These are phyloP conservation scores for Thumatha senex DNA, from an alignment of 2,888 invertebrate genomes.

Conservation along the genomic window DNA sequence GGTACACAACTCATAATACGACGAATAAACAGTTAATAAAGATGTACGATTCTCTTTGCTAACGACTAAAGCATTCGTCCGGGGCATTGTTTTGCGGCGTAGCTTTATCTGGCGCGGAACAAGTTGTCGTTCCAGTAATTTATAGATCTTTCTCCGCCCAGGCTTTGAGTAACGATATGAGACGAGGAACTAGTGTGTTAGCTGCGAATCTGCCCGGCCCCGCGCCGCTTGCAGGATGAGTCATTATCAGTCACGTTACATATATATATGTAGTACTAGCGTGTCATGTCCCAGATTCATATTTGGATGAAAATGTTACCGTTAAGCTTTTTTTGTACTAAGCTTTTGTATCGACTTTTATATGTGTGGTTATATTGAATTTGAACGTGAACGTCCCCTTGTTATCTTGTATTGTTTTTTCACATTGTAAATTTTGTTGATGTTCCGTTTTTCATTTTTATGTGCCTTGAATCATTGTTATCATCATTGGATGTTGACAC, in stretches of 20 bases:
- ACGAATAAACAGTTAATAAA: slow-evolving; percentile 73
- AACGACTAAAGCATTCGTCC: slow-evolving; percentile 73
- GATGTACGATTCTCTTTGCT: slow-evolving; percentile 68
- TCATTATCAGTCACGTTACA: slow-evolving; percentile 75
- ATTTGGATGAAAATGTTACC: slow-evolving; percentile 73
- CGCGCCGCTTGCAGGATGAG: slow-evolving; percentile 50
- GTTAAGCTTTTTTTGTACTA: slow-evolving; percentile 61
- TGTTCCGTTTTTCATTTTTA: slow-evolving; percentile 17
- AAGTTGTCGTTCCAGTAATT: slow-evolving; percentile 80
- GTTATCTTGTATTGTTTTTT: slow-evolving; percentile 53
- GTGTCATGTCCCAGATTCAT: slow-evolving; percentile 72
- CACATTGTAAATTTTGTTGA: slow-evolving; percentile 43
- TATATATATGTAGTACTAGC: too few relatives aligned
- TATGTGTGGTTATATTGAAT: slow-evolving; percentile 59
- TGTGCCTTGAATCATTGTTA: neutral
- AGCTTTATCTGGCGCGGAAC: slow-evolving; percentile 79
- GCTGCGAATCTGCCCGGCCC: slow-evolving; percentile 46
- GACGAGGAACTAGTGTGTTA: slow-evolving; percentile 54
- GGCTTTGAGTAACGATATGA: slow-evolving; percentile 65
- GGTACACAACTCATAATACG: slow-evolving; percentile 56
- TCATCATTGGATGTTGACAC: neutral
- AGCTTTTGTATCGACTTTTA: slow-evolving; percentile 60
- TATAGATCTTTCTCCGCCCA: slow-evolving; percentile 78
- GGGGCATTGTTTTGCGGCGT: slow-evolving; percentile 78
- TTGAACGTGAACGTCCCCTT: slow-evolving; percentile 49